Base-by-base conservation (phyloP, 2,888 invertebrate species). In the Epinotia ramella region DNA sequence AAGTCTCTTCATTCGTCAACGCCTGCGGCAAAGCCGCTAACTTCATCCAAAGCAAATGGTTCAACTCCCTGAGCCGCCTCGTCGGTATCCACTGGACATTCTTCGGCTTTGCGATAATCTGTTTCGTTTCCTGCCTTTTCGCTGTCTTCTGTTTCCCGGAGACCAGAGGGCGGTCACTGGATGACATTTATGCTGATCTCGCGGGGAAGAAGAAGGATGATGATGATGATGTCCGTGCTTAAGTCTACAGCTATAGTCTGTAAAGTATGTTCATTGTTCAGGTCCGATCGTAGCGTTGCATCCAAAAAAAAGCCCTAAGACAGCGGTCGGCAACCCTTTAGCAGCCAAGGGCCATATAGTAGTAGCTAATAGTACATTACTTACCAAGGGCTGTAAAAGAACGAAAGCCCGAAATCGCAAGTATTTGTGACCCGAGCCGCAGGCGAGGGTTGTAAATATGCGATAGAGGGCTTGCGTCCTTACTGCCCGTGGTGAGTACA, bases 21-120 rank as follows among this genome's bases (percentile, higher is more conserved):
- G 88, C 93, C 20, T 89, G 89, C 79, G 92, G 93, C 0, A 94
- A 94, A 80, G 83, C 93, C 73, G 92, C 92, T 84, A 94, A 94
- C 83, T 94, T 94, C 81, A 77, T 92, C 53, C 94, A 94, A 78
- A 91, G 90, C 82, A 94, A 93, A 79, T 93, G 93, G 92, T 94
- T 94, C 87, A 89, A 90, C 0, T 84, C 84, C 13, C 83, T 94
- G 16, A 89, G 89, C 73, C 88, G 89, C 0, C 77, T 89, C 1
- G 86, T 94, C 70, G 93, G 94, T 46, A 92, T 93, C 64, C 93
- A 94, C 64, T 93, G 93, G 92, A 90, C 90, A 0, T 91, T 94
- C 81, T 78, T 93, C 0, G 91, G 91, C 85, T 94, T 94, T 79
- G 84, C 92, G 0, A 56, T 85, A 0, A 88, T 93, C 11, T 90